Evolutionary conservation across 2,113 vertebrate species (phyloP), one percentile per base, ranked within the genome.

Genomic region (Antigone vipio): DNA sequence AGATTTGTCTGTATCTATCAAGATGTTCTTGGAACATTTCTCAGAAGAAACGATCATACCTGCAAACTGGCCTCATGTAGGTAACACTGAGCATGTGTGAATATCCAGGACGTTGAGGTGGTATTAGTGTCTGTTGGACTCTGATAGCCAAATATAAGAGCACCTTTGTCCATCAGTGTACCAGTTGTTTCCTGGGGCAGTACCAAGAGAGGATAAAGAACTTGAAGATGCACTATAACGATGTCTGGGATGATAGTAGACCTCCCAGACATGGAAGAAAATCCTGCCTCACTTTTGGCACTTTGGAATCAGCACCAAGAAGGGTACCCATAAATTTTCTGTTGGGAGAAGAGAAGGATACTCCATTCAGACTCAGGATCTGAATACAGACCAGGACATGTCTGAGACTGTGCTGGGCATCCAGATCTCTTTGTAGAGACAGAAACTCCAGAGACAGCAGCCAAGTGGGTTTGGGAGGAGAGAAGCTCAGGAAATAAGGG

Each of bases 401-500:
- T 96, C 92, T 97, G 96, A 93, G 92, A 97, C 96, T 97, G 94
- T 97, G 86, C 97, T 97, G 97, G 95, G 94, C 96, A 96, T 91
- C 97, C 96, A 97, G 95, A 92, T 92, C 92, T 97, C 95, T 97
- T 97, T 96, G 80, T 96, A 96, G 96, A 97, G 80, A 96, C 94
- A 97, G 92, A 97, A 97, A 96, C 96, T 97, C 96, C 97, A 97
- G 95, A 97, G 62, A 97, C 97, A 97, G 96, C 94, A 96, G 94
- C 97, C 97, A 97, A 97, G 92, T 96, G 97, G 97, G 97, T 97
- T 97, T 97, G 96, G 97, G 97, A 97, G 96, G 96, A 97, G 95
- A 95, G 94, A 97, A 96, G 84, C 97, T 95, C 96, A 97, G 96
- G 97, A 97, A 79, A 95, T 97, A 95, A 97, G 97, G 97, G 97